Conservation (phyloP, 2,888 invertebrate species). For the Beris chalybata region DNA sequence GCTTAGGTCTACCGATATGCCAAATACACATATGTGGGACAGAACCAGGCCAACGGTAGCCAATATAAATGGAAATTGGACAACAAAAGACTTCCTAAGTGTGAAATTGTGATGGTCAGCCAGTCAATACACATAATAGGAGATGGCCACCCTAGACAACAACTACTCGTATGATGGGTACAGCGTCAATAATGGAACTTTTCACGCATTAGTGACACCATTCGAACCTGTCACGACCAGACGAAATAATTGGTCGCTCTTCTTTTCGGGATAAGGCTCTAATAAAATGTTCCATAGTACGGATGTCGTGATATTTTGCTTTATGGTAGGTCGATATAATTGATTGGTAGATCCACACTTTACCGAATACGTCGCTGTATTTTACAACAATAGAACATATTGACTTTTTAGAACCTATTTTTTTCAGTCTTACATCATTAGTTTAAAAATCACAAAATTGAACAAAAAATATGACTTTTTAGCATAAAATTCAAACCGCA, state of each 20-base stretch:
- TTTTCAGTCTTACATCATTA: no score
- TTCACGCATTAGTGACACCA: slow-evolving; percentile 41
- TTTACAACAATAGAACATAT: no score
- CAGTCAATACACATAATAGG: slow-evolving; percentile 16
- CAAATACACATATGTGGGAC: slow-evolving; percentile 14
- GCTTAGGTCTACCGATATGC: slow-evolving; percentile 9
- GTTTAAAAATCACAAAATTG: no score
- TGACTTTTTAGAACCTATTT: no score
- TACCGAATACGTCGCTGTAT: no score
- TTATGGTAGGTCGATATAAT: no score
- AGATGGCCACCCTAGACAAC: slow-evolving; percentile 6
- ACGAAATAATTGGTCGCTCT: slow-evolving; percentile 36
- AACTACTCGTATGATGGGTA: slow-evolving; percentile 11
- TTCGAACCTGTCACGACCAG: slow-evolving; percentile 39
- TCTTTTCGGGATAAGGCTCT: slow-evolving; percentile 2
- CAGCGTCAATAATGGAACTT: slow-evolving; percentile 36
- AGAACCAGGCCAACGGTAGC: slow-evolving; percentile 10
- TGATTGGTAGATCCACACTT: no score
- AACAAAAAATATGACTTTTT: no score
- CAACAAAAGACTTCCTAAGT: slow-evolving; percentile 37
- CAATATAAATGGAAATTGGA: slow-evolving; percentile 39
- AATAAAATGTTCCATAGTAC: no score
- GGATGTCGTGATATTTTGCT: no score
- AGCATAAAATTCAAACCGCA: no score
- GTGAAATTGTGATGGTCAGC: slow-evolving; percentile 39